These are phyloP conservation scores for Amblyraja radiata DNA, from an alignment of 2,797 vertebrate genomes.

Conservation along the genomic window DNA sequence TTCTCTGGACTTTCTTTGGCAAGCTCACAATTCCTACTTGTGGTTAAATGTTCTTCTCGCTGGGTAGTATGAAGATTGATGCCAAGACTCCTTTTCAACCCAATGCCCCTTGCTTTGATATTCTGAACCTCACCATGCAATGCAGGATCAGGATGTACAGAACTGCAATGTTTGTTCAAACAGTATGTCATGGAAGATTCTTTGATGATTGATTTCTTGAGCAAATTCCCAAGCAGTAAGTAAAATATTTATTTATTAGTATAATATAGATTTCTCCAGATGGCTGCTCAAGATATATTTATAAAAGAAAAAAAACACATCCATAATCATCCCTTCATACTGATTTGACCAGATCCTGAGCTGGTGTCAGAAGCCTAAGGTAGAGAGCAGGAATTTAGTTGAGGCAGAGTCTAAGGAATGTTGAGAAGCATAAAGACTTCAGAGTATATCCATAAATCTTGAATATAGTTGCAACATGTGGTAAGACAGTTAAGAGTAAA, in stretches of 20 bases:
- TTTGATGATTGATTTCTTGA: not conserved
- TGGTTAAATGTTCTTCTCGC: not conserved
- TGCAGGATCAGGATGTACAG: not conserved
- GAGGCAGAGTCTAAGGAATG: no score
- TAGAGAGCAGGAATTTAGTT: not conserved
- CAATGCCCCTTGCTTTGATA: not conserved
- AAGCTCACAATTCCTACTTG: not conserved
- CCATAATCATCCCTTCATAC: not conserved
- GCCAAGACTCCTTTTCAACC: not conserved
- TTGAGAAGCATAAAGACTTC: no score
- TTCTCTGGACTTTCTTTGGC: not conserved
- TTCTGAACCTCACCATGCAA: not conserved
- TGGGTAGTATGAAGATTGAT: not conserved
- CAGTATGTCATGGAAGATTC: not conserved
- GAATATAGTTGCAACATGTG: no score
- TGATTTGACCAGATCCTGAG: not conserved
- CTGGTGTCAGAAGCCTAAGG: not conserved
- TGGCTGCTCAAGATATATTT: not conserved
- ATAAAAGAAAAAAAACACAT: not conserved
- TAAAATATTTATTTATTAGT: not conserved
- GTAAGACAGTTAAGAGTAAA: no score
- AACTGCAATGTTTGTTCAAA: not conserved
- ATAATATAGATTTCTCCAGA: not conserved
- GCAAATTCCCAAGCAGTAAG: not conserved
- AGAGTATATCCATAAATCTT: no score